Percentiles rank a stretch among this genome's conserved stretches.
These are phyloP conservation scores for Hippocampus kuda DNA, from an alignment of 2,797 vertebrate species.

Conservation along the genomic window DNA sequence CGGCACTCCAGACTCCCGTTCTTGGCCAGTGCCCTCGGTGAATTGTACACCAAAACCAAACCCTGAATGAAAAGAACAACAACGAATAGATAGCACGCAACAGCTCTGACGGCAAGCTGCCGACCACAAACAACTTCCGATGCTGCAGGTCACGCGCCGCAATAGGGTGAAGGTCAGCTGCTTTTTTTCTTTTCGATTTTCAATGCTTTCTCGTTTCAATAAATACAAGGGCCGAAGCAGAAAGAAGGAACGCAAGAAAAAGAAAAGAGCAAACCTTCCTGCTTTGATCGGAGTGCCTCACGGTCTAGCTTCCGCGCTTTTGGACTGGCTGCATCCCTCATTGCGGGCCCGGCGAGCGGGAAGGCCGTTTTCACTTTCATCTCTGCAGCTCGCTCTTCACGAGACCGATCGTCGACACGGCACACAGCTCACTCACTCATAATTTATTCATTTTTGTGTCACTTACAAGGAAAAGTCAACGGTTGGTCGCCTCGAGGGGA, in stretches of 20 bases:
- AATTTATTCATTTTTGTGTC: conserved; percentile 55
- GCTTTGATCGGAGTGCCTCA: conserved; percentile 31
- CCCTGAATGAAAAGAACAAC: no score
- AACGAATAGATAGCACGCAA: no score
- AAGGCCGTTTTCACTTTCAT: conserved; percentile 18
- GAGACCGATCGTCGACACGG: conserved; percentile 46
- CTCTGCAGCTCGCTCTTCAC: conserved; percentile 12
- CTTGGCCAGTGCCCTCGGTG: no score
- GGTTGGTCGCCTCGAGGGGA: conserved; percentile 63
- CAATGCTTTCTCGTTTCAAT: no score
- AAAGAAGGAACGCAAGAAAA: neutral
- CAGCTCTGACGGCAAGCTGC: no score
- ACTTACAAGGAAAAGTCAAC: conserved; percentile 72
- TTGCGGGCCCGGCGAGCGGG: conserved; percentile 19
- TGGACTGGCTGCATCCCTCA: conserved; percentile 23
- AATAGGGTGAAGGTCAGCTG: no score
- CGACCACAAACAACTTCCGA: no score
- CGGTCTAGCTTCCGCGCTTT: conserved; percentile 61
- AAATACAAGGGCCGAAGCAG: no score
- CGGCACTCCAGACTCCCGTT: no score
- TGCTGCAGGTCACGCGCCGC: neutral
- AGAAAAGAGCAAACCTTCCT: conserved; percentile 42
- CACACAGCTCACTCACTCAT: conserved; percentile 65
- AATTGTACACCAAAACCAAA: no score
- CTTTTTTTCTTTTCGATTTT: no score